Conservation (phyloP, 2,888 invertebrate species). For the Syrista parreyssii region DNA sequence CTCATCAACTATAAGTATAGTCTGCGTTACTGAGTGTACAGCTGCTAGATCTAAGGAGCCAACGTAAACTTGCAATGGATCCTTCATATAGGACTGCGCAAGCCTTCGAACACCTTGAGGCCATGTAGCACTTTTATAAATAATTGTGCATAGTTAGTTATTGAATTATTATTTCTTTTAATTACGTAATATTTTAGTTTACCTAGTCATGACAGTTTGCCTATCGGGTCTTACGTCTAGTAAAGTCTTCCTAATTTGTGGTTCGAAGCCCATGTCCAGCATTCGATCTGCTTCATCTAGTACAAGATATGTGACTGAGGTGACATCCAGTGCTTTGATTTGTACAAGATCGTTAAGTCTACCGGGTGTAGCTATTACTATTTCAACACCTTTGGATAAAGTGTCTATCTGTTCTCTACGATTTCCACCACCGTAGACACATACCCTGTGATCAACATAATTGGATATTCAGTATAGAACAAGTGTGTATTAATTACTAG, state of each 20-base stretch:
- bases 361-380: slow-evolving; percentile 95
- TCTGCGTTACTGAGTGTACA: slow-evolving; percentile 87
- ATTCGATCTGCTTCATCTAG: slow-evolving; percentile 93
- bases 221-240: slow-evolving; percentile 86
- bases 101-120: slow-evolving; percentile 87
- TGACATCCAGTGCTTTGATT: slow-evolving; percentile 75
- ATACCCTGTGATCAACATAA: slow-evolving; percentile 71
- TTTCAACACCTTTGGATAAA: slow-evolving; percentile 86
- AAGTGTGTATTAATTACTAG: slow-evolving; percentile 1
- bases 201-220: slow-evolving; percentile 96
- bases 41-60: slow-evolving; percentile 91
- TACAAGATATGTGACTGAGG: slow-evolving; percentile 86
- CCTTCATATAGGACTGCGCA: slow-evolving; percentile 87
- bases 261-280: slow-evolving; percentile 90
- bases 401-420: slow-evolving; percentile 81
- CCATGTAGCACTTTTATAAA: slow-evolving; percentile 85
- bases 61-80: slow-evolving; percentile 91
- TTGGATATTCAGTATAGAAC: background rate
- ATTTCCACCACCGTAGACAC: slow-evolving; percentile 92
- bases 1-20: slow-evolving; percentile 79
- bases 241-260: slow-evolving; percentile 86
- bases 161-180: slow-evolving; percentile 2
- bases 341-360: slow-evolving; percentile 90
- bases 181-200: slow-evolving; percentile 18
- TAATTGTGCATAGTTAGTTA: slow-evolving; percentile 6